Evolutionary conservation across 23 tunicate genomes (phyloP), one percentile per base, ranked within the genome.

Genomic region (Ciona savignyi): DNA sequence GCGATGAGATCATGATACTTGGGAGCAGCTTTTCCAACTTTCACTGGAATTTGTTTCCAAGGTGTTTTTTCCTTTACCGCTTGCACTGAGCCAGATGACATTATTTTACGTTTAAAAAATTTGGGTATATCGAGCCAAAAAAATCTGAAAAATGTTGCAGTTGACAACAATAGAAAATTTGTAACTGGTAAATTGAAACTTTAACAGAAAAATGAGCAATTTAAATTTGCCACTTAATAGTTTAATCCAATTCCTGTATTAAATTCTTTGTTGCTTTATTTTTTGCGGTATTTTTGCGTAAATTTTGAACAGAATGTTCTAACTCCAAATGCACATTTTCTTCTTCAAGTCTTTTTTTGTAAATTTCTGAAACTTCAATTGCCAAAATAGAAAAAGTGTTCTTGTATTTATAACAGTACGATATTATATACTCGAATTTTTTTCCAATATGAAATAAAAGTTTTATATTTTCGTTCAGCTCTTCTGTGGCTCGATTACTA

Each of bases 21-120:
- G 20, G 83, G 91, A 64, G 75, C 84, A 1, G 60, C 70, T 35
- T 61, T 33, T 33, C 84, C 86, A 33, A 85, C 65, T 23, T 35
- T 63, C 15, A 91, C 65, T 20, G 91, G 91, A 61, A 91, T 72
- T 3, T 66, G 27, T 49, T 80, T 75, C 97, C 97, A 91, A 30
- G 56, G 56, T 42, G 9, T 42, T 15, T 15, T 42, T 15, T 42
- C 56, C 15, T 9, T 42, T 42, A 42, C 11, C 56, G 56, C 56
- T 6, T 42, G 56, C 56, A 42, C 56, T 6, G 56, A 6, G 56
- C 11, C 15, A 15, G 56, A 42, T 42, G 56, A 42, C 56, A 42
- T 42, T 42, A 42, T 42, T 42, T 42, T n/a, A n/a, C n/a, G n/a
- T n/a, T n/a, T n/a, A n/a, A 49, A 49, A 49, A 49, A 11, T 49